phyloP scores from a whole-genome alignment of 2,113 vertebrate species.

The Thalassarche chlororhynchos region DNA sequence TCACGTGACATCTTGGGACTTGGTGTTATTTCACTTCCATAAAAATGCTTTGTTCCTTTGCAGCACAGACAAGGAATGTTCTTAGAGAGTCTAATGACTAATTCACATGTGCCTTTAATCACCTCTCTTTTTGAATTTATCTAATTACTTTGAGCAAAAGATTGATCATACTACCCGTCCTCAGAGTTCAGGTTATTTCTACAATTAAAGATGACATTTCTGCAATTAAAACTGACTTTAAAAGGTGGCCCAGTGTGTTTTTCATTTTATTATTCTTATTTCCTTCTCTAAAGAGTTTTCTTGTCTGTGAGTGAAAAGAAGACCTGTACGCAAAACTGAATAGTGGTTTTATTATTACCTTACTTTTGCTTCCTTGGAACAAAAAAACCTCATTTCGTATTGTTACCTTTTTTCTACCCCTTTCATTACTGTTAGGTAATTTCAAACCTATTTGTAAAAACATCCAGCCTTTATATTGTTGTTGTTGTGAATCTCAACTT shows the following conservation, averaged over 20 bases:
- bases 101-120: slow-evolving; percentile 16
- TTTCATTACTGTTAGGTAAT: neutral
- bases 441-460: neutral
- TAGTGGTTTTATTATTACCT: neutral
- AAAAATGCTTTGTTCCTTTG: slow-evolving; percentile 1
- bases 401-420: neutral
- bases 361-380: neutral
- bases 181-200: slow-evolving; percentile 11
- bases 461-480: neutral
- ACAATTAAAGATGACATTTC: slow-evolving; percentile 1
- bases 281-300: neutral
- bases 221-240: neutral
- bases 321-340: neutral
- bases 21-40: neutral
- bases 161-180: neutral
- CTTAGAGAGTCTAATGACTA: neutral
- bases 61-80: neutral
- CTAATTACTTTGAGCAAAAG: slow-evolving; percentile 11
- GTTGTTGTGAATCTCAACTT: neutral
- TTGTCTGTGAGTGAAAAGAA: neutral
- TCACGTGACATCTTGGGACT: neutral
- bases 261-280: neutral
- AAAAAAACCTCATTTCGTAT: neutral
- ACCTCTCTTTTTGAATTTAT: neutral
- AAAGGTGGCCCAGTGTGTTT: neutral